These are phyloP conservation scores for Heteromormyrus szaboi DNA, from an alignment of 2,797 vertebrate genomes.

Conservation along the genomic window DNA sequence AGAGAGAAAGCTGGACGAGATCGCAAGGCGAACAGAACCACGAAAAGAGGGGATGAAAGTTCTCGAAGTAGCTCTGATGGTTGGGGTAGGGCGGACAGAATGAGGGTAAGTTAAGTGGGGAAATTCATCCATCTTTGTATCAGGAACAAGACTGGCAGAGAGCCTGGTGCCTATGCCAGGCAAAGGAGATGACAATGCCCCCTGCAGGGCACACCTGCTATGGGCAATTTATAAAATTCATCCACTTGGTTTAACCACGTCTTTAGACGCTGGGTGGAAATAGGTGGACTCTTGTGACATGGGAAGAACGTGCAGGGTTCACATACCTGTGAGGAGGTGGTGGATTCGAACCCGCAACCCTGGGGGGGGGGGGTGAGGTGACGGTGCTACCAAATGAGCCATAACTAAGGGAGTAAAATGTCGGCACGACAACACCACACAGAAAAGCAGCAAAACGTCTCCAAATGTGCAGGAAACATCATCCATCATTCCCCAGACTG, in stretches of 20 bases:
- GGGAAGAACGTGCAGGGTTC: neutral
- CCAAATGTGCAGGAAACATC: neutral
- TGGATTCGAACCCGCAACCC: neutral
- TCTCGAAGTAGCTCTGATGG: neutral
- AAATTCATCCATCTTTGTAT: neutral
- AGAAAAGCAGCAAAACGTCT: neutral
- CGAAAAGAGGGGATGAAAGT: neutral
- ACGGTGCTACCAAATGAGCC: neutral
- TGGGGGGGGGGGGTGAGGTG: neutral
- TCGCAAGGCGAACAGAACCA: neutral
- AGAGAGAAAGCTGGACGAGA: neutral
- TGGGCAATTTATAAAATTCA: neutral
- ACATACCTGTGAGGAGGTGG: neutral
- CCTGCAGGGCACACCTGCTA: neutral
- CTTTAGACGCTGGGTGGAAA: neutral
- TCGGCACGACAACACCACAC: neutral
- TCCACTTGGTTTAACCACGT: neutral
- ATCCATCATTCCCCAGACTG: neutral
- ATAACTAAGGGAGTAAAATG: neutral
- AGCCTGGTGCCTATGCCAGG: neutral
- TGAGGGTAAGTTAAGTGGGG: neutral
- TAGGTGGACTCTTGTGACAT: neutral
- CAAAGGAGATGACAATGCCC: neutral
- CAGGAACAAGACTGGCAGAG: neutral
- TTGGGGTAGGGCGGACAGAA: neutral